These are phyloP conservation scores for Scaptomyza reducta DNA, from an alignment of 2,888 invertebrate genomes.

Conservation along the genomic window DNA sequence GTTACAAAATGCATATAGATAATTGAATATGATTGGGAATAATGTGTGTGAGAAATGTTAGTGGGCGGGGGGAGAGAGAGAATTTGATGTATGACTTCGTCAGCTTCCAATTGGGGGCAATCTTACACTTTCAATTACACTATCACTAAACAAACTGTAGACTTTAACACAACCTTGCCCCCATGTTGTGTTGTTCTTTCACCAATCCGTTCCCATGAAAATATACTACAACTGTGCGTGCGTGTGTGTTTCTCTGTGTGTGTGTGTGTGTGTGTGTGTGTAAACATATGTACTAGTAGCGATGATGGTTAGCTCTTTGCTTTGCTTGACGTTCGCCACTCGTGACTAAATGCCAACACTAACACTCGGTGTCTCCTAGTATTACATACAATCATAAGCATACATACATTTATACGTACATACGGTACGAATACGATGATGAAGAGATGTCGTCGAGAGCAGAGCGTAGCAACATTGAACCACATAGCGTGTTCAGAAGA, in stretches of 20 bases:
- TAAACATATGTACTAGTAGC: background rate
- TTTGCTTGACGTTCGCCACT: conserved; percentile 6
- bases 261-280: background rate
- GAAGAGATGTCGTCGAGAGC: conserved; percentile 3
- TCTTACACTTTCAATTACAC: conserved; percentile 4
- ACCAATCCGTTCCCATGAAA: conserved; percentile 29
- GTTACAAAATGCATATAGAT: too few species aligned
- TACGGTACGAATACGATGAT: background rate
- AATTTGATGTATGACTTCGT: background rate
- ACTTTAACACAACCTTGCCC: conserved; percentile 28
- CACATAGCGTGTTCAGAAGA: conserved; percentile 18
- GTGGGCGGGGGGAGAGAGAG: too few species aligned
- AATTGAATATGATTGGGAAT: too few species aligned
- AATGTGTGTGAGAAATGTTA: too few species aligned
- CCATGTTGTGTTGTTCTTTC: conserved; percentile 13
- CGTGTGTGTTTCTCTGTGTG: too few species aligned
- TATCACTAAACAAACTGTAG: conserved; percentile 26
- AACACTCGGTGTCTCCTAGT: background rate
- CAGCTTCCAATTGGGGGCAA: conserved; percentile 4
- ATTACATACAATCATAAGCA: background rate
- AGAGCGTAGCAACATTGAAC: conserved; percentile 32
- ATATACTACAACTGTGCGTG: background rate
- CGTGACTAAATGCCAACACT: conserved; percentile 5
- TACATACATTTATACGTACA: background rate
- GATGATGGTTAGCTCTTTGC: conserved; percentile 10